Conservation (phyloP, 1,140 invertebrate species). For the Euwallacea similis region DNA sequence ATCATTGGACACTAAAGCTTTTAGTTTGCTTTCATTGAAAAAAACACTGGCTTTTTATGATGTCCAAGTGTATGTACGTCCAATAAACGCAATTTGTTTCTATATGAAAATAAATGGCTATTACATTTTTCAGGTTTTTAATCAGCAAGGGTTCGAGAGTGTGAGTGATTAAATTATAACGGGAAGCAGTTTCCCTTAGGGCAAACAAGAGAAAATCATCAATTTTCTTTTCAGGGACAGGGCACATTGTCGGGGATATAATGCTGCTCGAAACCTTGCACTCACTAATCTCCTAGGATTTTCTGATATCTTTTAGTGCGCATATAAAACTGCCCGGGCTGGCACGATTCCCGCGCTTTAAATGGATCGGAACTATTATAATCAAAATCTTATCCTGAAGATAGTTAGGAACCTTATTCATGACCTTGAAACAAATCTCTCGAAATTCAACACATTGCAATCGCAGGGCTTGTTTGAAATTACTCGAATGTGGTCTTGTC, state of each 20-base stretch:
- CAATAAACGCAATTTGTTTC: conserved; percentile 85
- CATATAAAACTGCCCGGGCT: conserved; percentile 74
- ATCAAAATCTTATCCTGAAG: conserved; percentile 55
- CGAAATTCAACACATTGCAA: conserved; percentile 80
- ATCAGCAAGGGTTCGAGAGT: conserved; percentile 69
- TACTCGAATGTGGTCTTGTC: conserved; percentile 70
- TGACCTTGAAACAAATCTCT: conserved; percentile 60
- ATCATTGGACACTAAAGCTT: conserved; percentile 70
- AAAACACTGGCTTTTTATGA: conserved; percentile 79
- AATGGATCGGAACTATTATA: conserved; percentile 62
- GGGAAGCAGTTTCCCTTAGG: conserved; percentile 71
- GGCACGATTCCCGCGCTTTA: conserved; percentile 66
- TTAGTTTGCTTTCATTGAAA: conserved; percentile 62
- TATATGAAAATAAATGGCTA: conserved; percentile 87
- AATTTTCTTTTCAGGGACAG: conserved; percentile 63
- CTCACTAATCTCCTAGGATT: conserved; percentile 80
- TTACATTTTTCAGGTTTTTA: conserved; percentile 72
- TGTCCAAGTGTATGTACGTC: conserved; percentile 80
- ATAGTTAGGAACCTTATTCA: conserved; percentile 57
- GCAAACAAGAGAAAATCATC: conserved; percentile 79
- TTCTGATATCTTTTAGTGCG: conserved; percentile 84
- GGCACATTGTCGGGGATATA: conserved; percentile 72
- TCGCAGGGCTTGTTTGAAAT: conserved; percentile 71
- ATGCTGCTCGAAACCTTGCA: conserved; percentile 66
- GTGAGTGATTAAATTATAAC: conserved; percentile 68